phyloP scores from a whole-genome alignment of 1,140 invertebrate genomes.

The Scaptodrosophila lebanonensis region DNA sequence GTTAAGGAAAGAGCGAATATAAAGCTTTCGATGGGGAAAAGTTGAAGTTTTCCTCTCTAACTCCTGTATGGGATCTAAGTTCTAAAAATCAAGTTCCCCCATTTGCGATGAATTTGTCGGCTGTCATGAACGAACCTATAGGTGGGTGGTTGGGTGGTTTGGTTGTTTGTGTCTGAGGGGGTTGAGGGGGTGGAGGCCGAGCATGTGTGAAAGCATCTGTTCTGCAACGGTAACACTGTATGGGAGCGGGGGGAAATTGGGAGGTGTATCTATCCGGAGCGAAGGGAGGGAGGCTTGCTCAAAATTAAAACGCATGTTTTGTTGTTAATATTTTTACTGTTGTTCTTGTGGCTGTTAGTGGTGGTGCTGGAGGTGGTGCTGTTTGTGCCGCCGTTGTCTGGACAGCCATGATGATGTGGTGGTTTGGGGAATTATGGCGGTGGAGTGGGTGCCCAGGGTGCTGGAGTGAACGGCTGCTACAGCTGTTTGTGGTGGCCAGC shows the following conservation, averaged over 20 bases:
- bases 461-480: constrained; percentile 52
- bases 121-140: background rate
- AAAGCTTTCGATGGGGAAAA: too few species aligned
- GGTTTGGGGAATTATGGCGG: too few species aligned
- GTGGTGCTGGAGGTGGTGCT: background rate
- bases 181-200: too few species aligned
- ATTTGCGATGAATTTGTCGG: too few species aligned
- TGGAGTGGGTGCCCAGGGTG: constrained; percentile 5
- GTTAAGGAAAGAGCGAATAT: too few species aligned
- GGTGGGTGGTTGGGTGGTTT: constrained; percentile 2
- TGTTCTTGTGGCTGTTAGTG: constrained; percentile 8
- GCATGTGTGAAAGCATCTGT: constrained; percentile 71
- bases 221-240: constrained; percentile 48
- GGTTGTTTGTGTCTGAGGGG: constrained; percentile 38
- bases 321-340: constrained; percentile 7
- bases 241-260: background rate
- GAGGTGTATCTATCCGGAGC: background rate
- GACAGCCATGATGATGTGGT: too few species aligned
- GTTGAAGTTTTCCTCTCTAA: too few species aligned
- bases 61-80: too few species aligned
- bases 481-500: constrained; percentile 66
- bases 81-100: too few species aligned
- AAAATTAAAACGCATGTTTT: constrained; percentile 68
- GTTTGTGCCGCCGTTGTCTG: too few species aligned
- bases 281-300: constrained; percentile 19